phyloP scores from a whole-genome alignment of 2,888 invertebrate species.

The Leucophenga maculata region DNA sequence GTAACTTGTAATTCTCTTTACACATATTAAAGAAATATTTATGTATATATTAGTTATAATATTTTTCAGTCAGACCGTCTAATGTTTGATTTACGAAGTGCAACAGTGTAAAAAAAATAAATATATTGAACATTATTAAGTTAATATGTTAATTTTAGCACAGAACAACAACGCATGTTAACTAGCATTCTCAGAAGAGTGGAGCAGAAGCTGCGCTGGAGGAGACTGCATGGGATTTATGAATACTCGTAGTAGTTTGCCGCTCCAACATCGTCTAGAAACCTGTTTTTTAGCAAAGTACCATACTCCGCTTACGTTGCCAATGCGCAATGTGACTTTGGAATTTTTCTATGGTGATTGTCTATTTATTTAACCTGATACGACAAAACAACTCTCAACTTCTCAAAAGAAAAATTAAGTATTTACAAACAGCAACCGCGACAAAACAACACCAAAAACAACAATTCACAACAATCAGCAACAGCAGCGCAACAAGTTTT shows the following conservation, averaged over 20 bases:
- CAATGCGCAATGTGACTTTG: conserved; percentile 48
- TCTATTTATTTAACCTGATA: conserved; percentile 1
- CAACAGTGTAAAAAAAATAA: no score
- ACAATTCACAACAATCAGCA: neutral
- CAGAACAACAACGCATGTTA: no score
- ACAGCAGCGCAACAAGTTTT: conserved; percentile 40
- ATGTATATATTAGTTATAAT: no score
- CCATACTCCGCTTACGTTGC: conserved; percentile 26
- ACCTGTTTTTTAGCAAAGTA: conserved; percentile 1
- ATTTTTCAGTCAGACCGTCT: no score
- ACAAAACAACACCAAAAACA: neutral
- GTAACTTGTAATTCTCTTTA: no score
- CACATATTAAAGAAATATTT: no score
- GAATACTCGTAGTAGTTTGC: neutral
- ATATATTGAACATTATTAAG: no score
- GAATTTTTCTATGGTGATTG: conserved; percentile 36
- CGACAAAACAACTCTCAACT: neutral
- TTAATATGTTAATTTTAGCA: no score
- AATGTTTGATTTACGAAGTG: no score
- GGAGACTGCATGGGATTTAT: no score
- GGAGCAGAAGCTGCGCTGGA: neutral
- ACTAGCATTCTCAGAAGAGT: no score
- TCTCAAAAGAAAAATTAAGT: no score
- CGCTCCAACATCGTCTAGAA: neutral
- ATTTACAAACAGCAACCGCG: neutral